Percentiles rank a stretch among this genome's conserved stretches.
These are phyloP conservation scores for Bombylius major DNA, from an alignment of 2,888 invertebrate genomes.

Conservation along the genomic window DNA sequence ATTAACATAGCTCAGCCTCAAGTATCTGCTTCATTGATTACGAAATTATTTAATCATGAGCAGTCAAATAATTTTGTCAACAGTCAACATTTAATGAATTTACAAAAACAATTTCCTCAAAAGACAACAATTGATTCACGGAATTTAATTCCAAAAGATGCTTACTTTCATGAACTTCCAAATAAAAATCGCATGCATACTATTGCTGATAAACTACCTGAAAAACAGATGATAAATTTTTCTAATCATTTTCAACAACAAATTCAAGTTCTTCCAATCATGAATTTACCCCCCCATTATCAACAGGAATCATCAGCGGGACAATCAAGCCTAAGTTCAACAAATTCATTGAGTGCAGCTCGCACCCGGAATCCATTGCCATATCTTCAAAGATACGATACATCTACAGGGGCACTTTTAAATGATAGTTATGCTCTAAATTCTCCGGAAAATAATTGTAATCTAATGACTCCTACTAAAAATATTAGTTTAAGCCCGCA, in stretches of 20 bases:
- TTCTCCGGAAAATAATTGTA: not conserved
- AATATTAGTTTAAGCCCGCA: not conserved
- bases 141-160: conserved; percentile 45
- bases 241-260: conserved; percentile 1
- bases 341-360: not conserved
- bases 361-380: conserved; percentile 16
- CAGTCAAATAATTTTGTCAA: not conserved
- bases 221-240: conserved; percentile 13
- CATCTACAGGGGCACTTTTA: not conserved
- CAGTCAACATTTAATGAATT: conserved; percentile 16
- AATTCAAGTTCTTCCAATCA: conserved; percentile 9
- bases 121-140: conserved; percentile 12
- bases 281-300: conserved; percentile 11
- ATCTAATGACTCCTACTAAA: not conserved
- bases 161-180: conserved; percentile 47
- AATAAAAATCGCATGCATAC: conserved; percentile 30
- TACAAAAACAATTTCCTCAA: not conserved
- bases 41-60: not conserved
- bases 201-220: conserved; percentile 12
- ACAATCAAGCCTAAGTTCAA: not conserved
- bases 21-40: conserved; percentile 4
- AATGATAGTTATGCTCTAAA: not conserved
- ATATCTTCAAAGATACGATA: conserved; percentile 6
- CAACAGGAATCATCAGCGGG: not conserved
- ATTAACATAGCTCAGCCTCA: conserved; percentile 16